phyloP scores from a whole-genome alignment of 2,113 vertebrate species.

The Shinisaurus crocodilurus region DNA sequence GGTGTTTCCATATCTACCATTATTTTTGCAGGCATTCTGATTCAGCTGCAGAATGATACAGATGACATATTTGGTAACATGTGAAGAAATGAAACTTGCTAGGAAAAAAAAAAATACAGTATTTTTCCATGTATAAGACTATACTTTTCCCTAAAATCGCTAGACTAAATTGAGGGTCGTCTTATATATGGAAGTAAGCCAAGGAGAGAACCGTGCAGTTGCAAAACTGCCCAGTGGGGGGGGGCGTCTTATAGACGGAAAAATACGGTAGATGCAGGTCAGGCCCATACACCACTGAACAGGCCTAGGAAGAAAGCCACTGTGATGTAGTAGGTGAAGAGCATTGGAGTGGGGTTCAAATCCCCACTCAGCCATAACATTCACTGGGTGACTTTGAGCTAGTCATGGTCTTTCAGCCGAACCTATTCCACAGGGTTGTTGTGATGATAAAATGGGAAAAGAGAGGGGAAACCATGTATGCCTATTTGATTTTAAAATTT shows the following conservation, averaged over 20 bases:
- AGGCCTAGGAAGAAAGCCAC: background rate
- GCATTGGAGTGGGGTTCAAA: background rate
- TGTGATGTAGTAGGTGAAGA: background rate
- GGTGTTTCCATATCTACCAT: background rate
- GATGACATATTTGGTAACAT: background rate
- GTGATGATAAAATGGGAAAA: background rate
- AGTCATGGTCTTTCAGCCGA: background rate
- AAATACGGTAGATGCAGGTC: no score
- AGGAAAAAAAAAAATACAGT: background rate
- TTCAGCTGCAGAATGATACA: background rate
- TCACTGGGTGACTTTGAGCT: background rate
- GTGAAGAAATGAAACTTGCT: background rate
- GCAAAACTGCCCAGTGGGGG: no score
- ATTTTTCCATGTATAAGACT: no score
- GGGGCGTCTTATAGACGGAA: no score
- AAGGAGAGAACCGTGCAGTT: no score
- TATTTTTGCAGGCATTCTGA: background rate
- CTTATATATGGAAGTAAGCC: no score
- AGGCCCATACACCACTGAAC: background rate
- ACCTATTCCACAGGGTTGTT: background rate
- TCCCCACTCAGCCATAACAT: background rate
- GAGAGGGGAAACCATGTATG: background rate
- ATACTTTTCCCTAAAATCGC: no score
- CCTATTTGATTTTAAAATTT: background rate
- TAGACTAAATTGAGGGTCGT: no score